Conservation (phyloP, 2,797 vertebrate genomes). For the Gymnoscopelus microlampas region DNA sequence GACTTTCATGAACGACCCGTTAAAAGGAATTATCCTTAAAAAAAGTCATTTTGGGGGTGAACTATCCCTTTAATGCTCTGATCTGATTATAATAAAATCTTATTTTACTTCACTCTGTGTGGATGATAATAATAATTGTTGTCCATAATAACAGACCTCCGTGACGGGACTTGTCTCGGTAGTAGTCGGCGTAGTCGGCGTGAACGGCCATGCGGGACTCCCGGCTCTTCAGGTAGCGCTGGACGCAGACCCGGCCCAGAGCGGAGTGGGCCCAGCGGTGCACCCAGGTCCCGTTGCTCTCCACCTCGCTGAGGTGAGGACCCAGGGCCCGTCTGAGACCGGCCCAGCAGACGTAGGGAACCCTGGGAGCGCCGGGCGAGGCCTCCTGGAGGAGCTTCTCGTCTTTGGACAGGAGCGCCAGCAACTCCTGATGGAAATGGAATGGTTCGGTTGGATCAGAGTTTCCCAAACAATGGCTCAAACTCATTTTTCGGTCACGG, state of each 20-base stretch:
- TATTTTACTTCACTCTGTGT: too few relatives aligned
- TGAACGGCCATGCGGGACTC: constrained; percentile 64
- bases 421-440: constrained; percentile 59
- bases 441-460: too few relatives aligned
- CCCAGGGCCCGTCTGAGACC: constrained; percentile 64
- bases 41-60: too few relatives aligned
- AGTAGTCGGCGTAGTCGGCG: constrained; percentile 71
- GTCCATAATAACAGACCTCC: background rate
- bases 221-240: constrained; percentile 66
- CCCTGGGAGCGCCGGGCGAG: constrained; percentile 31
- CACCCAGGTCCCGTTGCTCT: constrained; percentile 75
- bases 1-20: too few relatives aligned
- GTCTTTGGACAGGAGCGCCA: constrained; percentile 72
- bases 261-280: constrained; percentile 71
- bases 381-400: constrained; percentile 66
- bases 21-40: too few relatives aligned
- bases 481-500: too few relatives aligned
- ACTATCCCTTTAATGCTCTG: too few relatives aligned
- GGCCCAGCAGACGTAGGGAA: constrained; percentile 71
- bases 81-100: too few relatives aligned
- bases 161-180: constrained; percentile 33
- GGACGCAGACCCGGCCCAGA: constrained; percentile 53
- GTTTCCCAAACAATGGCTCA: too few relatives aligned
- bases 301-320: constrained; percentile 67
- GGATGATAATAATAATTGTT: too few relatives aligned